phyloP scores from a whole-genome alignment of 2,113 vertebrate species.

The Uropsilus gracilis region DNA sequence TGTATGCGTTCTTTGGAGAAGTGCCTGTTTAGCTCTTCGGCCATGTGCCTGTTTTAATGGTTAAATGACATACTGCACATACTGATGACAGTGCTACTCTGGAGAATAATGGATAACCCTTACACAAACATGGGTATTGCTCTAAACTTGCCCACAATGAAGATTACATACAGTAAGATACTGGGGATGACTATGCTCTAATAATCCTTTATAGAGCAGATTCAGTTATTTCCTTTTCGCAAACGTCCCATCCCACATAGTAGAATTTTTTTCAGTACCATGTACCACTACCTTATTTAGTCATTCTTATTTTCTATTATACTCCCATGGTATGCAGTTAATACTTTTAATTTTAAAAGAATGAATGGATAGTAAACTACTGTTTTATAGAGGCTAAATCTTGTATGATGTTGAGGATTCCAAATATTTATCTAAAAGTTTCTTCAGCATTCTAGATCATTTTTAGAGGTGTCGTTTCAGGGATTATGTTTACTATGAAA shows the following conservation, averaged over 20 bases:
- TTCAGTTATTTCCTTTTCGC: constrained; percentile 37
- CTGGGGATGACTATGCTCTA: neutral
- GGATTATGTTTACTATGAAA: constrained; percentile 19
- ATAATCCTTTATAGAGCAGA: neutral
- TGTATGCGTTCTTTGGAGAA: too few species aligned
- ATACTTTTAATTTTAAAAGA: neutral
- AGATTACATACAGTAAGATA: too few species aligned
- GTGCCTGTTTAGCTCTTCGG: too few species aligned
- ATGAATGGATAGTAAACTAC: neutral
- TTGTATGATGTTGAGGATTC: constrained; percentile 46
- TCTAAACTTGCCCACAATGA: too few species aligned
- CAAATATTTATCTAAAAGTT: constrained; percentile 44
- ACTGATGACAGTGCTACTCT: neutral
- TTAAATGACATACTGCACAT: neutral
- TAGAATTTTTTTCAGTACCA: constrained; percentile 28
- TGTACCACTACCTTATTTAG: neutral
- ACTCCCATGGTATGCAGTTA: neutral
- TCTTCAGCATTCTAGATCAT: constrained; percentile 18
- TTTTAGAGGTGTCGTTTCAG: constrained; percentile 16
- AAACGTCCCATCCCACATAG: neutral
- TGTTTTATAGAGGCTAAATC: neutral
- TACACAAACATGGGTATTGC: too few species aligned
- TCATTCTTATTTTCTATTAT: neutral
- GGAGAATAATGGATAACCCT: too few species aligned
- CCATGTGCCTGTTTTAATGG: neutral